phyloP scores from a whole-genome alignment of 1,140 invertebrate genomes.

The Heterodera schachtii region DNA sequence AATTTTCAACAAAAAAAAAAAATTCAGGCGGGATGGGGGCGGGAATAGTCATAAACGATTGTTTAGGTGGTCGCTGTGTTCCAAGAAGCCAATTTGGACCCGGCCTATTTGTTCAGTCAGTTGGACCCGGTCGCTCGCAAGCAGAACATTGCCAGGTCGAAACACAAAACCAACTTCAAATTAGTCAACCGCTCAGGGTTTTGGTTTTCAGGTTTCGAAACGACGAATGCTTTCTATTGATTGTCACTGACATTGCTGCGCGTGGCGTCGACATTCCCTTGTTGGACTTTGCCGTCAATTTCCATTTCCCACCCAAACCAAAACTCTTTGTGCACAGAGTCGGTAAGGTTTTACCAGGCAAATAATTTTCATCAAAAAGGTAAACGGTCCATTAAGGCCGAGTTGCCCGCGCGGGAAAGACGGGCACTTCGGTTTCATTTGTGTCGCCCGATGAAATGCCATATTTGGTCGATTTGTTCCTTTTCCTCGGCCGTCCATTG shows the following conservation, averaged over 20 bases:
- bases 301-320: conserved; percentile 91
- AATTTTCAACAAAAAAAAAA: no score
- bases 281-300: conserved; percentile 94
- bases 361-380: background rate
- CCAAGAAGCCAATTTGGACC: conserved; percentile 77
- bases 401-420: conserved; percentile 89
- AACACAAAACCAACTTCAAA: no score
- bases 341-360: conserved; percentile 72
- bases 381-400: conserved; percentile 72
- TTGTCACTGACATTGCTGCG: conserved; percentile 96
- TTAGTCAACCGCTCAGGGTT: no score
- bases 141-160: conserved; percentile 78
- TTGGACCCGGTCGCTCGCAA: conserved; percentile 91
- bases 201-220: conserved; percentile 77
- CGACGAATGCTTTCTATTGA: conserved; percentile 71
- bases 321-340: conserved; percentile 98
- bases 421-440: conserved; percentile 85
- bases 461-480: conserved; percentile 86
- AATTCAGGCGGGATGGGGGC: no score
- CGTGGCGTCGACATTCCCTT: conserved; percentile 94
- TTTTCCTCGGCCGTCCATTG: conserved; percentile 78
- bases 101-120: conserved; percentile 89
- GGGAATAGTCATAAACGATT: background rate
- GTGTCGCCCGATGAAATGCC: conserved; percentile 85
- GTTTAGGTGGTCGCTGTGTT: conserved; percentile 73